Conservation (phyloP, 2,888 invertebrate genomes). For the Actias luna region DNA sequence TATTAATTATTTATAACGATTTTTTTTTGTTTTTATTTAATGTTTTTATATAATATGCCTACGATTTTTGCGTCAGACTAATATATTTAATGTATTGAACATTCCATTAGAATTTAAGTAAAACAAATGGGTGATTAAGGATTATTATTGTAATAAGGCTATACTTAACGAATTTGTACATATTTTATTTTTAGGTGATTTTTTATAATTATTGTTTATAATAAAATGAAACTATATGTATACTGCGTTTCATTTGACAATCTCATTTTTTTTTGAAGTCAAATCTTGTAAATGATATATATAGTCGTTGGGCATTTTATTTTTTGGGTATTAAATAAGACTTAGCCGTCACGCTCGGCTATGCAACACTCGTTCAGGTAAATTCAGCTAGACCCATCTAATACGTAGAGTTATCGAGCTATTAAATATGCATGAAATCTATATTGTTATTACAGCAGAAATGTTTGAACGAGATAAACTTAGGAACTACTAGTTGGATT, state of each 20-base stretch:
- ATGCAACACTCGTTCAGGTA: too few relatives aligned
- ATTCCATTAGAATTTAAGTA: slow-evolving; percentile 29
- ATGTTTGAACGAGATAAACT: too few relatives aligned
- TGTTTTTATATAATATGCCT: background rate
- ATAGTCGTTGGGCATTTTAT: too few relatives aligned
- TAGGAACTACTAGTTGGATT: too few relatives aligned
- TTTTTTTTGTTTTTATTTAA: background rate
- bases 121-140: slow-evolving; percentile 44
- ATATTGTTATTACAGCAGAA: too few relatives aligned
- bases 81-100: slow-evolving; percentile 24
- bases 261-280: too few relatives aligned
- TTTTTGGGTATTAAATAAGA: too few relatives aligned
- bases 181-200: slow-evolving; percentile 51
- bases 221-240: slow-evolving; percentile 50
- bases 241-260: slow-evolving; percentile 21
- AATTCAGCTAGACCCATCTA: too few relatives aligned
- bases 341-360: too few relatives aligned
- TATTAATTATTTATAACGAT: background rate
- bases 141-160: slow-evolving; percentile 43
- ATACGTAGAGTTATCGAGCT: too few relatives aligned
- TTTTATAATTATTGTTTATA: slow-evolving; percentile 69
- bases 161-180: slow-evolving; percentile 53
- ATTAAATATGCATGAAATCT: too few relatives aligned
- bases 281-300: too few relatives aligned
- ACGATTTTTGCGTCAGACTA: slow-evolving; percentile 13